Percentiles rank a stretch among this genome's conserved stretches.
Evolutionary conservation across 2,888 invertebrate species (phyloP).

Genomic region (Timema podura): DNA sequence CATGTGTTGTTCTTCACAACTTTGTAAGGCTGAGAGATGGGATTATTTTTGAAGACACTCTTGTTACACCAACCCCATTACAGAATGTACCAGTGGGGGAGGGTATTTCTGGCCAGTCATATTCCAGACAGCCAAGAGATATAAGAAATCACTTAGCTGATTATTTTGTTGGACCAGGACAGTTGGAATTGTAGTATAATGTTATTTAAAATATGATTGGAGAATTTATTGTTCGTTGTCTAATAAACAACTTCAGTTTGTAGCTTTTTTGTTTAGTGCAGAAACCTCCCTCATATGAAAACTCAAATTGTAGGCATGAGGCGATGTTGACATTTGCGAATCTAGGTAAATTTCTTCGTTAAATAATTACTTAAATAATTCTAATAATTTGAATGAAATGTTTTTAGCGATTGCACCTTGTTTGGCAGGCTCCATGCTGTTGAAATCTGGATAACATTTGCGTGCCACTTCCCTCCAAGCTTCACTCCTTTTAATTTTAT

Average conservation of each 20-base stretch:
- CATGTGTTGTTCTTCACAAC: slow-evolving; percentile 3
- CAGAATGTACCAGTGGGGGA: background rate
- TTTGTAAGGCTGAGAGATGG: slow-evolving; percentile 9
- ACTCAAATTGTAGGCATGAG: no score
- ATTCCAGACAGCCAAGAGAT: background rate
- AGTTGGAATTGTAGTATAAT: background rate
- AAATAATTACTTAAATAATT: slow-evolving; percentile 5
- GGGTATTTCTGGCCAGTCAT: background rate
- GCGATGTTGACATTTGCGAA: background rate
- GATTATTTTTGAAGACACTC: slow-evolving; percentile 7
- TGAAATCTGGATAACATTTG: background rate
- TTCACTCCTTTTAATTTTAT: slow-evolving; percentile 9
- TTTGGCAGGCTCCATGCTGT: background rate
- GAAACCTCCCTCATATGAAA: background rate
- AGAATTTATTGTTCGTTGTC: background rate
- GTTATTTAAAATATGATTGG: background rate
- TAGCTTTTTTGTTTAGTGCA: background rate
- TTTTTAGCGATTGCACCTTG: background rate
- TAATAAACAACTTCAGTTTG: no score
- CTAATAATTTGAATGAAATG: no score
- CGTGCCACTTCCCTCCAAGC: background rate
- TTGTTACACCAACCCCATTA: background rate
- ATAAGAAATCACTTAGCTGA: slow-evolving; percentile 7
- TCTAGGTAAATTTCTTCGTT: background rate
- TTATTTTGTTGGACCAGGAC: slow-evolving; percentile 9